Evolutionary conservation across 53 echinoderm and acorn worm species (phyloP), one percentile per base, ranked within the genome.

Genomic region (Apostichopus leukothele): DNA sequence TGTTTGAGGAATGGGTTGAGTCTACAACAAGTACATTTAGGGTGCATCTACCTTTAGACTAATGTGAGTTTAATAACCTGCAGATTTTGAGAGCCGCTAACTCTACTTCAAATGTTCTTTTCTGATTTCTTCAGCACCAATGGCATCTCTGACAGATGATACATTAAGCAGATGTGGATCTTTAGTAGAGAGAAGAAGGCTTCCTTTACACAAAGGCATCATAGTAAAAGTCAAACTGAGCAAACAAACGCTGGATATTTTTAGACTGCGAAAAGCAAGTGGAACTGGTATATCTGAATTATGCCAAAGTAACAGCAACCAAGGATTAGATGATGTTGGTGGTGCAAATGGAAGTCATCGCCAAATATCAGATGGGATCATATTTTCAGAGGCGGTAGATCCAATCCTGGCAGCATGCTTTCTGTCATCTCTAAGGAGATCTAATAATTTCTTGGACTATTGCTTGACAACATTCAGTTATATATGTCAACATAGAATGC

Each of bases 401-500:
- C 92, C 91, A 50, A 76, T 93, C 60, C 61, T 96, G 7, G 93
- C 93, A 8, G 93, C 92, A 5, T 96, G 94, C 66, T 74, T 96
- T 39, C 68, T 88, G 63, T 78, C 75, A 51, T 91, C 92, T 63
- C 10, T 96, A 52, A 85, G 80, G 5, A 87, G 89, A 74, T 96
- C 96, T 75, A n/a, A 76, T 2, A 5, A 23, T 39, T 92, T 84
- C 85, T 60, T 50, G 5, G 50, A 25, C 23, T 39, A 25, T 39
- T 85, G 63, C 67, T 85, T 67, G 18, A 67, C 4, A 50, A 68
- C 63, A 85, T 85, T 85, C 14, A 26, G 27, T 50, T 51, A 23
- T 81, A 26, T 79, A 57, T 71, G 71, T n/a, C 71, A 71, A 18
- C 21, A 71, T 1, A 71, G 71, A 71, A 71, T 16, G 18, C 13